Evolutionary conservation across 2,888 invertebrate species (phyloP), one percentile per base, ranked within the genome.

Genomic region (Melipona beecheii): DNA sequence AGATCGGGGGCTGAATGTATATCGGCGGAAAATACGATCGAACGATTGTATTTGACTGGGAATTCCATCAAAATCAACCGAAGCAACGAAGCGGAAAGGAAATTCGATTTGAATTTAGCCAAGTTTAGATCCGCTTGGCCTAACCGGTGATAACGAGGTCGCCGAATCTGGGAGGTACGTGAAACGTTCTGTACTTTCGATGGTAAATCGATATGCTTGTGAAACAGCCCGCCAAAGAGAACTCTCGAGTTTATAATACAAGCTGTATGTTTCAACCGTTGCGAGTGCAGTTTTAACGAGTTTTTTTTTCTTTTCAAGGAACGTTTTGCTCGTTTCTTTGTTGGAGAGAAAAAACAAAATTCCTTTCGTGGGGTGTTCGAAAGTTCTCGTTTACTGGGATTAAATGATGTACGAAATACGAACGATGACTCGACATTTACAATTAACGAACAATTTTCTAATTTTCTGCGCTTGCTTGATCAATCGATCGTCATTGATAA

Each of bases 131-230:
- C 81, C 76, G 81, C 71, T 68, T 78, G 50, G 84, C 68, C 80
- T 75, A 73, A 75, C 73, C 43, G 66, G 76, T 76, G 84, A 86
- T 86, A 86, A 86, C 85, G 85, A 84, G 84, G 81, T 78, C 84
- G 75, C 73, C 81, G 75, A 74, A 75, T 78, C 81, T 77, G 79
- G 75, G 77, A 80, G 77, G 85, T 79, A 76, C 74, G 75, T 50
- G 58, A 24, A 64, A 49, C 64, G 54, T 78, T 65, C 72, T 81
- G 71, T 72, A 81, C 75, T 73, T 78, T 70, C 74, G 68, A 83
- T 81, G 73, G 72, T 75, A 81, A 84, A 83, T 84, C 84, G 78
- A 86, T 83, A 80, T 64, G 75, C 75, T 71, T 60, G 78, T 56
- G 73, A 77, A 84, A 70, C 68, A 76, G 52, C 50, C 73, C n/a